Evolutionary conservation across 2,797 vertebrate species (phyloP).

Genomic region (Tympanoctomys barrerae): DNA sequence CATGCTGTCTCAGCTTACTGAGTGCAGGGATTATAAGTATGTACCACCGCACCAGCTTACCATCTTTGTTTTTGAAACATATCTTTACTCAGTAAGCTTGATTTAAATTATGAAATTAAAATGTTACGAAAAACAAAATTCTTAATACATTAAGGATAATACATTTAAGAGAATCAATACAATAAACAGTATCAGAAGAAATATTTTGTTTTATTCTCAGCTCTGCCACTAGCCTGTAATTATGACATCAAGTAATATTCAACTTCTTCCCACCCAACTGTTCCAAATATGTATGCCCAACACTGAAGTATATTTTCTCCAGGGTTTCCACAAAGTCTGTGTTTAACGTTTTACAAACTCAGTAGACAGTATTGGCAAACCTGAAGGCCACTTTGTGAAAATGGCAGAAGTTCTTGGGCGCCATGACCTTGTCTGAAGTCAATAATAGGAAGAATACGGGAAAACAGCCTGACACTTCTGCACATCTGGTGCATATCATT

Average conservation of each 20-base stretch:
- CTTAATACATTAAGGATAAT: background rate
- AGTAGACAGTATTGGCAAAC: background rate
- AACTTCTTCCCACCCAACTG: background rate
- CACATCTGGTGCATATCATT: background rate
- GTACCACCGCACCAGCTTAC: background rate
- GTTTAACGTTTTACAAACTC: background rate
- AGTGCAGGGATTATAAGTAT: background rate
- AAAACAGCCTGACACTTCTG: no score
- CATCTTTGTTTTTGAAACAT: background rate
- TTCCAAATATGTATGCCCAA: background rate
- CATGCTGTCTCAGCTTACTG: background rate
- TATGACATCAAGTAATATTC: background rate
- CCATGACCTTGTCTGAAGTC: no score
- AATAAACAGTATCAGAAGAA: background rate
- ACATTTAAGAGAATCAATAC: background rate
- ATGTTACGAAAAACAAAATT: slow-evolving; percentile 7
- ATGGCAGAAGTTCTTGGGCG: background rate
- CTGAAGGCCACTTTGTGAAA: background rate
- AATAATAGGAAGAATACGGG: no score
- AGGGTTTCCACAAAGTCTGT: background rate
- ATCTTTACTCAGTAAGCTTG: background rate
- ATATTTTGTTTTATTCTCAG: background rate
- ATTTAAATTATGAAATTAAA: slow-evolving; percentile 36
- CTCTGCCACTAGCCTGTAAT: background rate
- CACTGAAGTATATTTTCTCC: background rate